phyloP scores from a whole-genome alignment of 2,797 vertebrate genomes.

The Mycteria americana region DNA sequence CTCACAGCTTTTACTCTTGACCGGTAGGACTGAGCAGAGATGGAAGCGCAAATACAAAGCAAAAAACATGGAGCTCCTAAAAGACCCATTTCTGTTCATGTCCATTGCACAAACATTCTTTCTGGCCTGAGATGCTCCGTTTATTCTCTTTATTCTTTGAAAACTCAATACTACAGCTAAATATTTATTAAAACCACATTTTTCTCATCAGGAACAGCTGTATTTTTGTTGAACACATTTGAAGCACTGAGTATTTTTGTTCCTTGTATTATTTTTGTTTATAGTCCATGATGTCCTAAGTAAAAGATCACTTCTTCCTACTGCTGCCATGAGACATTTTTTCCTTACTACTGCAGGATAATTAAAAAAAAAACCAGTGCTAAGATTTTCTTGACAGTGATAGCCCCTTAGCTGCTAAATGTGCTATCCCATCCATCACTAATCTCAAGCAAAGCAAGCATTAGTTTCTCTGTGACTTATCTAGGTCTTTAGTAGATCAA shows the following conservation, averaged over 20 bases:
- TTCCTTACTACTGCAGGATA: neutral
- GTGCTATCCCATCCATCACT: slow-evolving; percentile 46
- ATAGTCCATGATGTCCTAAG: neutral
- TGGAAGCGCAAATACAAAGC: neutral
- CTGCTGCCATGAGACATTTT: neutral
- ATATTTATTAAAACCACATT: neutral
- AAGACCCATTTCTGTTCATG: neutral
- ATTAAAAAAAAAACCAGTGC: neutral
- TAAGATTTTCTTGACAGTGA: slow-evolving; percentile 15
- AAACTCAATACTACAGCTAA: neutral
- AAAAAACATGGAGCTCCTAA: neutral
- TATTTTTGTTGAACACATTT: neutral
- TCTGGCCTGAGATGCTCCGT: neutral
- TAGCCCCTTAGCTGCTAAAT: slow-evolving; percentile 35
- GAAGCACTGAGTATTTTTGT: neutral
- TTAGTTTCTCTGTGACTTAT: slow-evolving; percentile 49
- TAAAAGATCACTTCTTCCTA: neutral
- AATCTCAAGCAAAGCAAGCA: slow-evolving; percentile 19
- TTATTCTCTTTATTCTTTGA: neutral
- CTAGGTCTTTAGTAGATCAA: slow-evolving; percentile 51
- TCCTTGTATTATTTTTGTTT: neutral
- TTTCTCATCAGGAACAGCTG: neutral
- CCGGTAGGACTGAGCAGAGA: neutral
- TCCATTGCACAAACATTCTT: neutral
- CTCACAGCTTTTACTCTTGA: neutral